Conservation (phyloP, 2,888 invertebrate genomes). For the Amblyteles armatorius region DNA sequence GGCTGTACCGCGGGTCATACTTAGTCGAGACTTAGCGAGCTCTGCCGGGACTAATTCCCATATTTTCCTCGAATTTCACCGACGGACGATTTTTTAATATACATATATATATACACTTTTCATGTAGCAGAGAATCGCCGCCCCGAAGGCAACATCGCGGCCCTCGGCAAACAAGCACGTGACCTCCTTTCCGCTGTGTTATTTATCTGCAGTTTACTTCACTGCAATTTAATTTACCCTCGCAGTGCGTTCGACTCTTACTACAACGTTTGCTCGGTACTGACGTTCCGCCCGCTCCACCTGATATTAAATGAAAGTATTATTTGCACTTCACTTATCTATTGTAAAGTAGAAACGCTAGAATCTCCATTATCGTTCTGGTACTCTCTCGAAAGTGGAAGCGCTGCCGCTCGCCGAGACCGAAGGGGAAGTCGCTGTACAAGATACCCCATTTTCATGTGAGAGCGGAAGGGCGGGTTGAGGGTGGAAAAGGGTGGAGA, state of each 20-base stretch:
- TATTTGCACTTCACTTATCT: constrained; percentile 48
- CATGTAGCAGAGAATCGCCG: too few species aligned
- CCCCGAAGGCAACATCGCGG: background rate
- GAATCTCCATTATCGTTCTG: constrained; percentile 30
- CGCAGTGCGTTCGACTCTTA: background rate
- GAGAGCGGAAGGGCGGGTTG: background rate
- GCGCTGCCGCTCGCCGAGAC: constrained; percentile 24
- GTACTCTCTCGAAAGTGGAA: constrained; percentile 7
- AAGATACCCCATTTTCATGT: constrained; percentile 24
- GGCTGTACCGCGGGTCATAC: too few species aligned
- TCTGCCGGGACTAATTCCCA: too few species aligned
- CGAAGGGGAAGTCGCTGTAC: constrained; percentile 19
- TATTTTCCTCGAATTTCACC: too few species aligned
- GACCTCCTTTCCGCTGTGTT: background rate
- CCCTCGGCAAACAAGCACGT: background rate
- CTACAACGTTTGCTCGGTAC: background rate
- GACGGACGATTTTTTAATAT: too few species aligned
- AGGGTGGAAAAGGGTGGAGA: background rate
- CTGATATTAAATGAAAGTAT: background rate
- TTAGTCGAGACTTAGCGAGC: too few species aligned
- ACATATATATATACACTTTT: too few species aligned
- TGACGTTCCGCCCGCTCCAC: background rate
- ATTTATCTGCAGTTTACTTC: background rate
- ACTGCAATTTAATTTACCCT: background rate
- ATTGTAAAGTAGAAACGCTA: constrained; percentile 32